phyloP scores from a whole-genome alignment of 37 sponge, comb jelly and placozoan genomes.

The Dysidea cf. avara region DNA sequence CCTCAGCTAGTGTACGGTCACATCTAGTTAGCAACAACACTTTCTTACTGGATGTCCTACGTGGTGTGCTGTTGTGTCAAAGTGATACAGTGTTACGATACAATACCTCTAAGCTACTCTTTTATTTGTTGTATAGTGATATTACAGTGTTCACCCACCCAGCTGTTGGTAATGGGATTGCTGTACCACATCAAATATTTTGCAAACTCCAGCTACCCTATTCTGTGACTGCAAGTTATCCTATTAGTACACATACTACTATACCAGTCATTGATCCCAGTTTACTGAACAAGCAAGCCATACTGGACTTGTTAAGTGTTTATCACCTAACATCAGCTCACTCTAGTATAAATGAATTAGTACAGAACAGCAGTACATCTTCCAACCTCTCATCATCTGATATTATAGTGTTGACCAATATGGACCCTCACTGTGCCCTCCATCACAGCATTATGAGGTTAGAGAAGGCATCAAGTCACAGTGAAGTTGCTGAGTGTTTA shows the following conservation, averaged over 20 bases:
- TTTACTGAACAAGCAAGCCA: slow-evolving; percentile 26
- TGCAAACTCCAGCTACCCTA: slow-evolving; percentile 64
- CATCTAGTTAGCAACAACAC: neutral
- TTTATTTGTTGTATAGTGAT: slow-evolving; percentile 22
- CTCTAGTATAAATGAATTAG: no score
- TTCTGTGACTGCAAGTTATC: slow-evolving; percentile 26
- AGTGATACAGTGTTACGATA: slow-evolving; percentile 4
- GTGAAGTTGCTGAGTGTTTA: no score
- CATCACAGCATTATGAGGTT: no score
- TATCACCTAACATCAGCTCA: no score
- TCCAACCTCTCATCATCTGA: no score
- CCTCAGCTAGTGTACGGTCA: slow-evolving; percentile 8
- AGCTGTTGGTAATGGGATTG: slow-evolving; percentile 10
- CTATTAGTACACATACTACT: slow-evolving; percentile 21
- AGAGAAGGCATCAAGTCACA: no score
- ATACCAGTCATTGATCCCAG: slow-evolving; percentile 27
- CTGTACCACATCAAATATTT: slow-evolving; percentile 16
- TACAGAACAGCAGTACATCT: no score
- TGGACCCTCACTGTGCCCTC: no score
- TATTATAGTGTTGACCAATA: no score
- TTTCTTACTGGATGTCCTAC: slow-evolving; percentile 16
- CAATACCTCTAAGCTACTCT: slow-evolving; percentile 29
- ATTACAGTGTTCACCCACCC: slow-evolving; percentile 23
- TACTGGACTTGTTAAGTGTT: no score
- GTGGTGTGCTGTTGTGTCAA: slow-evolving; percentile 29